Percentiles rank a stretch among this genome's conserved stretches.
These are phyloP conservation scores for Lepisosteus oculatus DNA, from an alignment of 2,113 vertebrate species.

Conservation along the genomic window DNA sequence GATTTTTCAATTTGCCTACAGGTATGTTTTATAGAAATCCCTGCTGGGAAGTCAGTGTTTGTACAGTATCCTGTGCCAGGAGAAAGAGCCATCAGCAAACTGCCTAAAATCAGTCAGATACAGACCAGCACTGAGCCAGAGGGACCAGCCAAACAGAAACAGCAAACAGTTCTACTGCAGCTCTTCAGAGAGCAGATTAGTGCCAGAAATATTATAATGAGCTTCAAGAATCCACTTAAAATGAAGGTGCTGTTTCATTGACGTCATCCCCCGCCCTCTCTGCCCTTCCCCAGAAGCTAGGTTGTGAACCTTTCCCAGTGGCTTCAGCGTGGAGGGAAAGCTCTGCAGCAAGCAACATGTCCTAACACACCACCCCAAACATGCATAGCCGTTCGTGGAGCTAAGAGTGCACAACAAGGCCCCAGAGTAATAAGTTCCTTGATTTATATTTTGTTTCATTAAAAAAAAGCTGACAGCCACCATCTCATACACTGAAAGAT, in stretches of 20 bases:
- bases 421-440: background rate
- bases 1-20: no score
- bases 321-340: conserved; percentile 18
- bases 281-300: conserved; percentile 13
- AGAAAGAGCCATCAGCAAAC: no score
- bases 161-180: conserved; percentile 27
- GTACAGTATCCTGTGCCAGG: no score
- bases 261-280: background rate
- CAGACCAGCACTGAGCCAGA: conserved; percentile 28
- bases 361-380: conserved; percentile 25
- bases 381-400: background rate
- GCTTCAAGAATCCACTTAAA: conserved; percentile 32
- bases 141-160: conserved; percentile 38
- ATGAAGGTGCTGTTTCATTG: conserved; percentile 1
- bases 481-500: conserved; percentile 19
- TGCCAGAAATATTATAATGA: conserved; percentile 23
- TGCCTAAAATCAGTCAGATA: conserved; percentile 26
- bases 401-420: background rate
- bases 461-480: conserved; percentile 24
- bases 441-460: conserved; percentile 8
- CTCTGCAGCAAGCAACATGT: conserved; percentile 20
- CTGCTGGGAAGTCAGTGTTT: no score
- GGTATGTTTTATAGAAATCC: no score
- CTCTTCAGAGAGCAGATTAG: conserved; percentile 25
- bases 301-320: background rate